A percentile compares a stretch with the other conserved stretches of the same genome.
Conservation (phyloP, 2,888 invertebrate species). For the Nephrotoma flavescens region DNA sequence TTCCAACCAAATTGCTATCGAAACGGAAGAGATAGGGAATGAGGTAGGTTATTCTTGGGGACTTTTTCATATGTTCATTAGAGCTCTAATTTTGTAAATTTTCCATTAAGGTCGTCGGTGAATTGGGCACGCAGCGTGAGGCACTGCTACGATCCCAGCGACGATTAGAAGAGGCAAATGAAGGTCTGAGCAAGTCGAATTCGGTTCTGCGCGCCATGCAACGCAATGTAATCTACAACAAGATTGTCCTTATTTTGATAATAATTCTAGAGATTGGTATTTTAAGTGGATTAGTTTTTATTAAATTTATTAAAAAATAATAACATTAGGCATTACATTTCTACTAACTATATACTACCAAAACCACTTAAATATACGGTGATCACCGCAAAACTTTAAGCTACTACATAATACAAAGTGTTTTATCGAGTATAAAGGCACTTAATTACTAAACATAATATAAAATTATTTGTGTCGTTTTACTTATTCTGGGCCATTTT, state of each 20-base stretch:
- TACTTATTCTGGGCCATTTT: constrained; percentile 21
- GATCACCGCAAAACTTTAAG: not conserved
- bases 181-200: constrained; percentile 47
- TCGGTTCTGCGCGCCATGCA: constrained; percentile 50
- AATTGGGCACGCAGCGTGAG: constrained; percentile 62
- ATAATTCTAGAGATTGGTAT: constrained; percentile 56
- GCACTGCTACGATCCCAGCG: constrained; percentile 48
- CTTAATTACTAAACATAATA: not conserved
- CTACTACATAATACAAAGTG: not conserved
- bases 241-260: constrained; percentile 54
- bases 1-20: constrained; percentile 58
- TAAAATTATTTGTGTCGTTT: not conserved
- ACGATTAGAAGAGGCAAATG: constrained; percentile 55
- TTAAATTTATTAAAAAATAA: constrained; percentile 39
- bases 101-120: constrained; percentile 43
- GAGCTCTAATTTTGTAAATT: not conserved
- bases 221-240: constrained; percentile 57
- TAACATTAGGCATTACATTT: not conserved
- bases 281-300: constrained; percentile 43
- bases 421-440: not conserved
- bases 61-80: not conserved
- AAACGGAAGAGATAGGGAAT: constrained; percentile 66
- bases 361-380: not conserved
- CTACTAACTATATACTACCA: not conserved
- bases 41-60: constrained; percentile 29